These are phyloP conservation scores for Tipula vernalis DNA, from an alignment of 2,888 invertebrate genomes.

Conservation along the genomic window DNA sequence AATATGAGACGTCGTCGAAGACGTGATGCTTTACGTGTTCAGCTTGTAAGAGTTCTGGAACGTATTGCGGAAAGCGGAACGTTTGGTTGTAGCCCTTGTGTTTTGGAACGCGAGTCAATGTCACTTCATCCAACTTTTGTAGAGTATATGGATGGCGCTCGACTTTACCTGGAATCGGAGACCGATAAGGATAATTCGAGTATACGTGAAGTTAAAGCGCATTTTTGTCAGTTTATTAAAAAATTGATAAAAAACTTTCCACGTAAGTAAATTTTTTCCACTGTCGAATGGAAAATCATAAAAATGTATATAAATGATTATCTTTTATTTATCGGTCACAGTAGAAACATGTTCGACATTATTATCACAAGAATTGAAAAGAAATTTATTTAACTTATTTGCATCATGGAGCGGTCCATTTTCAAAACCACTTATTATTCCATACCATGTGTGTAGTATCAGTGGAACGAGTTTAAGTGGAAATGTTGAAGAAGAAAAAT, in stretches of 20 bases:
- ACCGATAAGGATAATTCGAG: slow-evolving; percentile 84
- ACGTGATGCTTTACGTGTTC: slow-evolving; percentile 82
- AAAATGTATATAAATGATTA: slow-evolving; percentile 10
- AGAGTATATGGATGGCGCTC: slow-evolving; percentile 90
- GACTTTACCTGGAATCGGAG: slow-evolving; percentile 83
- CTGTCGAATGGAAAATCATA: slow-evolving; percentile 10
- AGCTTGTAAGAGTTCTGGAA: slow-evolving; percentile 83
- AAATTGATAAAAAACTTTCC: slow-evolving; percentile 91
- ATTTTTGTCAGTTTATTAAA: slow-evolving; percentile 87
- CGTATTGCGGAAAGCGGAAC: slow-evolving; percentile 85
- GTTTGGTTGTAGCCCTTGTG: slow-evolving; percentile 71
- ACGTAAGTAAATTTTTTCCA: slow-evolving; percentile 43
- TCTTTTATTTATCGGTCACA: slow-evolving; percentile 32
- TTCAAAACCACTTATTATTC: slow-evolving; percentile 51
- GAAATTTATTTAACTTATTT: slow-evolving; percentile 82
- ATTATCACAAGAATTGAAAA: slow-evolving; percentile 73
- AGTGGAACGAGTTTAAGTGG: background rate
- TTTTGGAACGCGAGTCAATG: slow-evolving; percentile 71
- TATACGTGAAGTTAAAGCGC: slow-evolving; percentile 78
- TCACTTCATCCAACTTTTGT: slow-evolving; percentile 76
- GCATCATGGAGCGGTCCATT: slow-evolving; percentile 89
- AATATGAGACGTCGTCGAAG: slow-evolving; percentile 84
- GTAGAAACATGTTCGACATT: slow-evolving; percentile 80
- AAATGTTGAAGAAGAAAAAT: slow-evolving; percentile 42
- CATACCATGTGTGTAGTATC: slow-evolving; percentile 31